phyloP scores from a whole-genome alignment of 2,113 vertebrate species.

The Ondatra zibethicus region DNA sequence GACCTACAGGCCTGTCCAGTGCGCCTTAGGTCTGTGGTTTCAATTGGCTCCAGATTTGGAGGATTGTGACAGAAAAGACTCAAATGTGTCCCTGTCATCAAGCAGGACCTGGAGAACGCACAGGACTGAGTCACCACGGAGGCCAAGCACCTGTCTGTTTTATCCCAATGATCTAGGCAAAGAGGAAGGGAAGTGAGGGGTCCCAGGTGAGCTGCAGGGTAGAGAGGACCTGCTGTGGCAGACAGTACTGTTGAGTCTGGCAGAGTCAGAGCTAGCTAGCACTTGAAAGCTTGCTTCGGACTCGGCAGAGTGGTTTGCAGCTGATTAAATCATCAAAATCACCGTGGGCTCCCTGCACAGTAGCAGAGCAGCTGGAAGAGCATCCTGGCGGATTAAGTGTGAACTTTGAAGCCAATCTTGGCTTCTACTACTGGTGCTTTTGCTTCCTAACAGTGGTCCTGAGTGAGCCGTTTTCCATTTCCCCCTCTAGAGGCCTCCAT shows the following conservation, averaged over 20 bases:
- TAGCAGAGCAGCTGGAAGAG: rapidly evolving
- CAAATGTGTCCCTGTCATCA: constrained; percentile 35
- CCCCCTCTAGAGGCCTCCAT: neutral
- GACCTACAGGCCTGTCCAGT: constrained; percentile 34
- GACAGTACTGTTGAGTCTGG: rapidly evolving
- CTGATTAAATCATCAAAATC: neutral
- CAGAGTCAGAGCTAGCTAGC: neutral
- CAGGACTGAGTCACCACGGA: neutral
- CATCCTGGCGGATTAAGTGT: neutral
- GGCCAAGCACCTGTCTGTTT: neutral
- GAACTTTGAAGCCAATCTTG: neutral
- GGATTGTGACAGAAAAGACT: constrained; percentile 48
- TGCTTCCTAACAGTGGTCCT: neutral
- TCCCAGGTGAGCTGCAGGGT: no score
- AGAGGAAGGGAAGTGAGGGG: no score
- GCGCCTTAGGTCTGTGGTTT: constrained; percentile 63
- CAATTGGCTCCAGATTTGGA: constrained; percentile 69
- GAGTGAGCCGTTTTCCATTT: neutral
- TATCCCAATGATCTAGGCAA: neutral
- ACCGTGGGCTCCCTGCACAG: neutral
- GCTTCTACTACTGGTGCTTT: neutral
- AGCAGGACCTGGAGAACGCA: rapidly evolving
- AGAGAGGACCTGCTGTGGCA: rapidly evolving
- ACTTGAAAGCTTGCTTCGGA: rapidly evolving
- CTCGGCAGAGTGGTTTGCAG: neutral